phyloP scores from a whole-genome alignment of 2,113 vertebrate genomes.

The Meriones unguiculatus region DNA sequence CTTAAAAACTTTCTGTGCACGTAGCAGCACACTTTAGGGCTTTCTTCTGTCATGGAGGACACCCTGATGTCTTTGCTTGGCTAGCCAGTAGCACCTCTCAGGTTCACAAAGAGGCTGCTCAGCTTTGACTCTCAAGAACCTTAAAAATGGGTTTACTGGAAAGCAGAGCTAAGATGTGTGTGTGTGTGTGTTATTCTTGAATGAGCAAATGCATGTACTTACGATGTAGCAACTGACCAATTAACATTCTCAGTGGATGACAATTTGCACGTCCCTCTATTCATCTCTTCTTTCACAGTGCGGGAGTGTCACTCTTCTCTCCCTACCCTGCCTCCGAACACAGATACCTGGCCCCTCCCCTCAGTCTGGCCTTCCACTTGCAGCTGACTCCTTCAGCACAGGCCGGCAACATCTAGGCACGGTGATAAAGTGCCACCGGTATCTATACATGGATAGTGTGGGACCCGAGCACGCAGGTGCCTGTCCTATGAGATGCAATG shows the following conservation, averaged over 20 bases:
- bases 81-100: background rate
- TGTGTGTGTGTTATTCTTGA: too few species aligned
- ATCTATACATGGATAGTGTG: background rate
- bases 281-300: background rate
- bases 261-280: background rate
- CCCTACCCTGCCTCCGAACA: background rate
- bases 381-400: background rate
- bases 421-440: background rate
- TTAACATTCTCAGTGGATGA: background rate
- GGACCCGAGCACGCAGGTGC: too few species aligned
- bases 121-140: background rate
- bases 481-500: background rate
- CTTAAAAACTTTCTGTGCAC: background rate
- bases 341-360: background rate
- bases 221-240: background rate
- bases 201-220: background rate
- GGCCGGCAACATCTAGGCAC: background rate
- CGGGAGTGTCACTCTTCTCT: background rate
- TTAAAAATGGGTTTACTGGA: background rate
- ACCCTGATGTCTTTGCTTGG: background rate
- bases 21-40: background rate
- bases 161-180: background rate
- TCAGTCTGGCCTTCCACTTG: background rate
- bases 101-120: background rate
- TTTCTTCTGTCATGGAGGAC: background rate